phyloP scores from a whole-genome alignment of 2,888 invertebrate genomes.

The Epinotia ramella region DNA sequence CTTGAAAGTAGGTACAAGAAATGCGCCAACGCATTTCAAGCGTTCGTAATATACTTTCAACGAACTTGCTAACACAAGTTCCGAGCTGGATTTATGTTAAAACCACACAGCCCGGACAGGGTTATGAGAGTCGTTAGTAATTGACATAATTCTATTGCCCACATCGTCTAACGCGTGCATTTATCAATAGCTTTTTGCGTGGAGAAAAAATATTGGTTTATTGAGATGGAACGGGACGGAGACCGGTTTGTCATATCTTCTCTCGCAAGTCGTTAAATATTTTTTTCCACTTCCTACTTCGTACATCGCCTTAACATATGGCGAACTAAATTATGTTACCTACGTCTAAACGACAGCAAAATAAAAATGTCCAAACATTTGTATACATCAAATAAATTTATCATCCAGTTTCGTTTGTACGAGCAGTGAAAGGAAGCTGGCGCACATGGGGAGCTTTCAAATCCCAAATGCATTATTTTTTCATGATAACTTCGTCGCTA shows the following conservation, averaged over 20 bases:
- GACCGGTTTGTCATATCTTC: slow-evolving; percentile 75
- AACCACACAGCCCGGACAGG: slow-evolving; percentile 46
- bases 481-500: slow-evolving; percentile 80
- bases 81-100: slow-evolving; percentile 22
- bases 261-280: slow-evolving; percentile 80
- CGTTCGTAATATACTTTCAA: neutral
- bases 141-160: slow-evolving; percentile 59
- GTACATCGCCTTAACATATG: slow-evolving; percentile 81
- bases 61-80: neutral
- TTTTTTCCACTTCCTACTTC: slow-evolving; percentile 82
- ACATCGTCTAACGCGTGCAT: slow-evolving; percentile 60
- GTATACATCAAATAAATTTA: slow-evolving; percentile 85
- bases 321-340: slow-evolving; percentile 84
- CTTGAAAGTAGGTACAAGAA: neutral
- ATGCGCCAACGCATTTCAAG: slow-evolving; percentile 1
- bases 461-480: slow-evolving; percentile 84
- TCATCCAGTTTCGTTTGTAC: slow-evolving; percentile 80
- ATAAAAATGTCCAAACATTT: slow-evolving; percentile 86
- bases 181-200: slow-evolving; percentile 62
- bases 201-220: slow-evolving; percentile 62
- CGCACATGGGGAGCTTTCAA: slow-evolving; percentile 82
- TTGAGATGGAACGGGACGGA: slow-evolving; percentile 63
- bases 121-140: slow-evolving; percentile 49
- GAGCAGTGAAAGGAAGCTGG: slow-evolving; percentile 81
- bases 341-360: slow-evolving; percentile 82